phyloP scores from a whole-genome alignment of 2,113 vertebrate species.

The Myrmophylax atrothorax region DNA sequence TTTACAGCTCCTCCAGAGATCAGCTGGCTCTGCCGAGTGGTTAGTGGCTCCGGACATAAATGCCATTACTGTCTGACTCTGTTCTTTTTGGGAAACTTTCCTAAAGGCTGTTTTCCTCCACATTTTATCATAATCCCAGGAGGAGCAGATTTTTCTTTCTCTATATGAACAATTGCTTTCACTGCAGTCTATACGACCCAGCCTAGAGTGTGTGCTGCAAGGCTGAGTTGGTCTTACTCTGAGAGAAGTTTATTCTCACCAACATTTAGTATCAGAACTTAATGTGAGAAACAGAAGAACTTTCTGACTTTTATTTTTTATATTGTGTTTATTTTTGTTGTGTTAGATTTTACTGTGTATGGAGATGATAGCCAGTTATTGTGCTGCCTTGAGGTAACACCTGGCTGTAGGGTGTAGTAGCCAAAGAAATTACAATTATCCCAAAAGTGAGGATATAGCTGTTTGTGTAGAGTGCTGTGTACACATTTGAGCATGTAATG shows the following conservation, averaged over 20 bases:
- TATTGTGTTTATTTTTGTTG: not conserved
- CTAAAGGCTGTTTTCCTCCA: not conserved
- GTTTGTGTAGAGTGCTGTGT: not conserved
- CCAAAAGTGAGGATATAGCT: not conserved
- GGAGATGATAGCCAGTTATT: not conserved
- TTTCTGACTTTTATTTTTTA: not conserved
- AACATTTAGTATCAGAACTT: not conserved
- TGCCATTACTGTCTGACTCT: slow-evolving; percentile 18
- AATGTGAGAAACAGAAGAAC: not conserved
- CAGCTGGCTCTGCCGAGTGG: not conserved
- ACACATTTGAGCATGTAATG: not conserved
- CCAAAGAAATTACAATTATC: not conserved
- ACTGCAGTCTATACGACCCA: not conserved
- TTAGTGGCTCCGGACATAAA: slow-evolving; percentile 31
- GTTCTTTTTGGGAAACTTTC: slow-evolving; percentile 54
- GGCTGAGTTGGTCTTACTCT: not conserved
- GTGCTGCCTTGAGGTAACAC: not conserved
- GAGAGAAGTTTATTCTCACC: not conserved
- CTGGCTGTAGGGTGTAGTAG: not conserved
- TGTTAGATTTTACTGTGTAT: not conserved
- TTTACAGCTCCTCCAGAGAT: slow-evolving; percentile 38
- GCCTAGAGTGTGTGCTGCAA: not conserved
- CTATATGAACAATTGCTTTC: not conserved
- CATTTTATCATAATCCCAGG: not conserved
- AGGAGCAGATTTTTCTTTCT: not conserved